Conservation (phyloP, 2,113 vertebrate species). For the Picathartes gymnocephalus region DNA sequence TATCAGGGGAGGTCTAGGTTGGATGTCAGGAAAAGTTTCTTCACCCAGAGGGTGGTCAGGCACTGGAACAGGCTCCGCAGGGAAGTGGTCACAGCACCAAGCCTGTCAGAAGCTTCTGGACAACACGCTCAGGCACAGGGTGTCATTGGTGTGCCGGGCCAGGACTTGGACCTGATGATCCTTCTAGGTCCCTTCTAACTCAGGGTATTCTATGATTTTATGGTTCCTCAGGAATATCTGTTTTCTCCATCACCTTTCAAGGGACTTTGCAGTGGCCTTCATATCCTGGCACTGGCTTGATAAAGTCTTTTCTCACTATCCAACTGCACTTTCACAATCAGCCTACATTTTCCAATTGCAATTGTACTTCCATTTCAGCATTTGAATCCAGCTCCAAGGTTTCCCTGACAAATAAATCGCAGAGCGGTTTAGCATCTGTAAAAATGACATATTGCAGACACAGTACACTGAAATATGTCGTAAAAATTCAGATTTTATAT, state of each 20-base stretch:
- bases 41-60: not conserved
- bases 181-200: not conserved
- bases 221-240: not conserved
- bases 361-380: not conserved
- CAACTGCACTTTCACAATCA: not conserved
- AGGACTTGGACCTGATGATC: not conserved
- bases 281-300: not conserved
- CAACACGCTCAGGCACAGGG: no score
- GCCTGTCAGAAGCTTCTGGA: not conserved
- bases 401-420: conserved; percentile 8
- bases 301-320: not conserved
- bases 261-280: not conserved
- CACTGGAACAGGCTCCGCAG: not conserved
- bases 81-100: not conserved
- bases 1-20: not conserved
- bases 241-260: not conserved
- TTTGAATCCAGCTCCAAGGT: not conserved
- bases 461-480: not conserved
- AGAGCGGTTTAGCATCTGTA: not conserved
- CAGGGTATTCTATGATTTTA: not conserved
- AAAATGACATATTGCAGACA: conserved; percentile 11
- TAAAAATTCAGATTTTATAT: conserved; percentile 19
- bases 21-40: not conserved
- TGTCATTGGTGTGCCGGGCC: not conserved
- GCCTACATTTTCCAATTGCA: not conserved